A percentile compares a stretch with the other conserved stretches of the same genome.
Evolutionary conservation across 1,140 invertebrate genomes (phyloP).

Genomic region (Pseudachorutes palmiensis): DNA sequence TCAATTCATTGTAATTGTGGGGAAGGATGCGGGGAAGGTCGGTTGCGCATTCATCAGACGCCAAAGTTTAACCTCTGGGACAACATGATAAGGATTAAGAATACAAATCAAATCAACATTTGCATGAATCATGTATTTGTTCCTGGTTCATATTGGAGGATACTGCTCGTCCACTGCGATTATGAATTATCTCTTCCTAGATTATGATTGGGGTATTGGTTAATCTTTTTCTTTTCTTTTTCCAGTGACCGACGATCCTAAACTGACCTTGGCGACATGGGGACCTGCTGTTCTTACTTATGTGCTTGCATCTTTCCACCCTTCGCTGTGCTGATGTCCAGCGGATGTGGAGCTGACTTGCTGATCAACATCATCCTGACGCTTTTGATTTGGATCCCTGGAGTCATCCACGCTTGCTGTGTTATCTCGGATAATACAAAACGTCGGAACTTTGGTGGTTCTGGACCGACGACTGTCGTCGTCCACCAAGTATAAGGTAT

Average conservation of each 20-base stretch:
- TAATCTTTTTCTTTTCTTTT: neutral
- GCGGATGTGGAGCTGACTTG: constrained; percentile 4
- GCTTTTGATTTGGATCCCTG: neutral
- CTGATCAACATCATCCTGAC: constrained; percentile 9
- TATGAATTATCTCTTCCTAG: too few relatives aligned
- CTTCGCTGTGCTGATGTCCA: constrained; percentile 5
- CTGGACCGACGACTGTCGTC: neutral
- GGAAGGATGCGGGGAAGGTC: too few relatives aligned
- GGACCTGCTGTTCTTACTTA: neutral
- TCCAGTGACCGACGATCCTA: neutral
- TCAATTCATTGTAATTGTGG: too few relatives aligned
- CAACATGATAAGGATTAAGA: too few relatives aligned
- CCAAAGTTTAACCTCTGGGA: too few relatives aligned
- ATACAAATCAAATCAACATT: too few relatives aligned
- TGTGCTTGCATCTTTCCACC: neutral
- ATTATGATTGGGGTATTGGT: too few relatives aligned
- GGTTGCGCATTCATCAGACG: too few relatives aligned
- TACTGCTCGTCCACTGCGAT: too few relatives aligned
- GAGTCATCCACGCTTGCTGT: constrained; percentile 13
- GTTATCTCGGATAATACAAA: constrained; percentile 8
- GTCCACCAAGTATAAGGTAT: neutral
- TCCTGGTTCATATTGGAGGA: too few relatives aligned
- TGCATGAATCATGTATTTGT: too few relatives aligned
- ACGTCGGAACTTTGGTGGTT: neutral
- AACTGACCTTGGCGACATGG: neutral